Percentiles rank a stretch among this genome's conserved stretches.
Evolutionary conservation across 2,888 invertebrate species (phyloP).

Genomic region (Cremastinae sp.): DNA sequence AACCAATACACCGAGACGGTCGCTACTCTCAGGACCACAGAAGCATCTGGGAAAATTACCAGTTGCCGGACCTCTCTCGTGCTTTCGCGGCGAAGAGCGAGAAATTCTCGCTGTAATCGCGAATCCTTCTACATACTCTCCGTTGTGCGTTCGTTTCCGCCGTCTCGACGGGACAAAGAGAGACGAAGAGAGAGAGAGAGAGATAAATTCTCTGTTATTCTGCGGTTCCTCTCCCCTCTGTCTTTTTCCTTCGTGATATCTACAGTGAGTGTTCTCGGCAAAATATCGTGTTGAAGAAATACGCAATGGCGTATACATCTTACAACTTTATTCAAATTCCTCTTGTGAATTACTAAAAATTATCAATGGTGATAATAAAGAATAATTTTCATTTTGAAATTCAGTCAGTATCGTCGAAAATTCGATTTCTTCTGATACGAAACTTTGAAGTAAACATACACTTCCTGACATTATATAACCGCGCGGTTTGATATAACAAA

Average conservation of each 20-base stretch:
- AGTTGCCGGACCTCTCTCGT: slow-evolving; percentile 58
- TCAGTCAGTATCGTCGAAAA: too few relatives aligned
- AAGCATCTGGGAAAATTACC: slow-evolving; percentile 61
- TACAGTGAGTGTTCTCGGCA: slow-evolving; percentile 24
- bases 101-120: slow-evolving; percentile 58
- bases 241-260: slow-evolving; percentile 37
- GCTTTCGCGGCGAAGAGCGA: slow-evolving; percentile 57
- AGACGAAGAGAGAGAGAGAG: not conserved
- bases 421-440: too few relatives aligned
- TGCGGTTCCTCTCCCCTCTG: slow-evolving; percentile 35
- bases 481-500: too few relatives aligned
- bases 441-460: too few relatives aligned
- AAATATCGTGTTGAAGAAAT: slow-evolving; percentile 34
- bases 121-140: slow-evolving; percentile 39
- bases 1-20: slow-evolving; percentile 41
- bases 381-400: too few relatives aligned
- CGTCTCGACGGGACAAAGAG: slow-evolving; percentile 21
- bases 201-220: slow-evolving; percentile 27
- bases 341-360: slow-evolving; percentile 5
- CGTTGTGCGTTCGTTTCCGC: slow-evolving; percentile 23
- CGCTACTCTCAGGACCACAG: slow-evolving; percentile 48
- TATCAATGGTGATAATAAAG: not conserved
- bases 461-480: too few relatives aligned
- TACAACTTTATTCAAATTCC: slow-evolving; percentile 6
- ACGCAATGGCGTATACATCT: slow-evolving; percentile 51